These are phyloP conservation scores for Nesospiza acunhae DNA, from an alignment of 2,113 vertebrate genomes.

Conservation along the genomic window DNA sequence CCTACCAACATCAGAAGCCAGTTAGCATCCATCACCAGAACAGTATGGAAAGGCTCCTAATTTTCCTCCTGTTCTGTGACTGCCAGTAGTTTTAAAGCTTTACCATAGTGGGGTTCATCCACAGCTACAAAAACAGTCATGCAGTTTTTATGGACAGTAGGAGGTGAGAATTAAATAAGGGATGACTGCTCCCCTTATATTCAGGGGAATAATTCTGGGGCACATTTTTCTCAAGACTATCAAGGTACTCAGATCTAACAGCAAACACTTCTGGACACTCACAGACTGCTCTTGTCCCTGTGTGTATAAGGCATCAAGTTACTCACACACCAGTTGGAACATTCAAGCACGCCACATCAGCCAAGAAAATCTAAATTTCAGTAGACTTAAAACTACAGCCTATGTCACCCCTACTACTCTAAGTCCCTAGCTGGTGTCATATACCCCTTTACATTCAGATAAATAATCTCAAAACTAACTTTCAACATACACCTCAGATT, in stretches of 20 bases:
- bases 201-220: not conserved
- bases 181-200: not conserved
- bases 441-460: slow-evolving; percentile 40
- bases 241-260: not conserved
- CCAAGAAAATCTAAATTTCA: slow-evolving; percentile 38
- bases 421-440: slow-evolving; percentile 29
- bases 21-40: not conserved
- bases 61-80: not conserved
- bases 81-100: not conserved
- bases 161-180: not conserved
- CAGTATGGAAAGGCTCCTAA: not conserved
- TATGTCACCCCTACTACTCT: not conserved
- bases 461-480: slow-evolving; percentile 65
- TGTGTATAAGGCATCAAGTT: not conserved
- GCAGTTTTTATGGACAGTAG: not conserved
- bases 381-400: not conserved
- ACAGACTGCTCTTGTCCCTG: not conserved
- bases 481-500: slow-evolving; percentile 42
- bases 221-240: not conserved
- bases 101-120: not conserved
- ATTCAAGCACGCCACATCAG: not conserved
- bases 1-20: not conserved
- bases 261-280: not conserved
- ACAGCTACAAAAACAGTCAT: not conserved
- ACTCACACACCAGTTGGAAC: not conserved